Base-by-base conservation (phyloP, 2,888 invertebrate genomes). In the Andrena minutula region DNA sequence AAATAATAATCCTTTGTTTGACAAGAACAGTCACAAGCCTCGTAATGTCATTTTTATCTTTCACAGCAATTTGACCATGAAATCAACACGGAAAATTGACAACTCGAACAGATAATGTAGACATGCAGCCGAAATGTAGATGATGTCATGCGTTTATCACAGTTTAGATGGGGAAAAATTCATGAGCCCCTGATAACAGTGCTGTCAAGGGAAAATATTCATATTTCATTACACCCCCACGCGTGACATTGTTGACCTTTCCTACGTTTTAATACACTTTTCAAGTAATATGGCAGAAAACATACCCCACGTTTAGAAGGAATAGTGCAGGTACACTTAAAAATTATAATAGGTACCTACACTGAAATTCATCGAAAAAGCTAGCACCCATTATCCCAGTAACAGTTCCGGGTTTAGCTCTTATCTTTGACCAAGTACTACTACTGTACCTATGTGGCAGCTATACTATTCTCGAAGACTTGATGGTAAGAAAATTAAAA, bases 121-220 rank as follows among this genome's bases (percentile, higher is more conserved):
- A 41, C 41, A 41, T 20, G 51, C 20, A 51, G 7, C 20, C 51
- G 16, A 51, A 51, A 51, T 20, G 51, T 20, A 20, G 51, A 51
- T 51, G 51, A 51, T 51, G 51, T 51, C 51, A 51, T n/a, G 51
- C 51, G 41, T 51, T 51, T n/a, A 51, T 51, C 51, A 20, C 5
- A 51, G 20, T 20, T 51, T n/a, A 7, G 51, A 20, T 51, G 20
- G 51, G 0, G 51, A 20, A 51, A 7, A 51, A 51, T 51, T 51
- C 51, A 51, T 51, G 20, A 51, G 20, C 51, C 2, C 1, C 51
- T 51, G 20, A 51, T 51, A 20, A 7, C 20, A 41, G 1, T 41
- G 41, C 12, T 41, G 7, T 20, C 51, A 20, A n/a, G 20, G 2
- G 20, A 51, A 51, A 51, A 51, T 51, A 51, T 51, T 6, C n/a